phyloP scores from a whole-genome alignment of 2,113 vertebrate genomes.

The Myrmecobius fasciatus region DNA sequence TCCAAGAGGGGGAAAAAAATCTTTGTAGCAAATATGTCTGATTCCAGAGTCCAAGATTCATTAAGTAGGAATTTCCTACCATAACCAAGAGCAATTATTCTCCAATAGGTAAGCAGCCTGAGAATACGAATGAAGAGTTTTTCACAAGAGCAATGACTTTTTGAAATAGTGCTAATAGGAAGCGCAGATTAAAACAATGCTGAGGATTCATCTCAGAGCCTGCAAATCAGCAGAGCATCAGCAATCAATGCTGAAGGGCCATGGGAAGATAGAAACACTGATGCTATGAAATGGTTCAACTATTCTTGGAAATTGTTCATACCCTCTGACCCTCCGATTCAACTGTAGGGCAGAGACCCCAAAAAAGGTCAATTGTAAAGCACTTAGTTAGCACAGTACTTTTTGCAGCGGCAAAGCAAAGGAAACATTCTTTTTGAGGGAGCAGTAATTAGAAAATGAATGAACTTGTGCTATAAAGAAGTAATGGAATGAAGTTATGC shows the following conservation, averaged over 20 bases:
- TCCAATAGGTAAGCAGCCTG: not conserved
- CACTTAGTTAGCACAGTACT: not conserved
- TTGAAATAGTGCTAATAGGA: not conserved
- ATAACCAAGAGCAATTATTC: not conserved
- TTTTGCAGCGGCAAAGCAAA: not conserved
- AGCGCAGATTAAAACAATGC: not conserved
- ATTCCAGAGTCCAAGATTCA: not conserved
- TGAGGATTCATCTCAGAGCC: not conserved
- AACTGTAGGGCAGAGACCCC: no score
- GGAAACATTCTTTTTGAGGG: not conserved
- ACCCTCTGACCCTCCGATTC: not conserved
- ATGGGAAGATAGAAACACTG: not conserved
- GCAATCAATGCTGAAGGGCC: no score
- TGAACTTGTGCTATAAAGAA: not conserved
- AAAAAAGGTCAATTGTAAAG: not conserved
- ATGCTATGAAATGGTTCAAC: not conserved
- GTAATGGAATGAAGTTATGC: not conserved
- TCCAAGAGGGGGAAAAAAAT: not conserved
- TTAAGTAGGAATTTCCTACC: not conserved
- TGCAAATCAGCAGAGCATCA: not conserved
- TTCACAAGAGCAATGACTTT: not conserved
- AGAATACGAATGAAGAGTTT: not conserved
- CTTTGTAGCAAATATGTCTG: not conserved
- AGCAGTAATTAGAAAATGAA: not conserved
- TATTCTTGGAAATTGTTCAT: not conserved